These are phyloP conservation scores for Champsocephalus esox DNA, from an alignment of 2,797 vertebrate species.

Conservation along the genomic window DNA sequence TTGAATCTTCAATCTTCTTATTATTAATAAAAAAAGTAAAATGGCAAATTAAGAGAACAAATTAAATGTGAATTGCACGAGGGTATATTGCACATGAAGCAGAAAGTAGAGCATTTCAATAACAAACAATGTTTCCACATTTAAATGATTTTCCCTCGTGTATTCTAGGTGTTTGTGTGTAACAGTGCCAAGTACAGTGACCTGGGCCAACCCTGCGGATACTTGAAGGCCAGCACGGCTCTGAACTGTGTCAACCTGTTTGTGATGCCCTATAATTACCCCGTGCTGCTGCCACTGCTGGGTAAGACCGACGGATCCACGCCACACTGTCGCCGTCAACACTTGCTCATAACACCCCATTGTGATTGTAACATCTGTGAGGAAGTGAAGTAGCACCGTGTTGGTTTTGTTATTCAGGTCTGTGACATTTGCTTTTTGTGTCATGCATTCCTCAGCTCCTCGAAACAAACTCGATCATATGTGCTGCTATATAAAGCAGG, in stretches of 20 bases:
- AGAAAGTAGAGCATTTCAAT: too few relatives aligned
- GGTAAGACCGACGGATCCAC: slow-evolving; percentile 80
- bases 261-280: slow-evolving; percentile 99
- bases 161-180: slow-evolving; percentile 94
- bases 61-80: too few relatives aligned
- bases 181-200: slow-evolving; percentile 98
- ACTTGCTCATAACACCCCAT: neutral
- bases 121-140: neutral
- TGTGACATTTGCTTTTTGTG: neutral
- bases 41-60: too few relatives aligned
- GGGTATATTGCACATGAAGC: too few relatives aligned
- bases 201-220: slow-evolving; percentile 95
- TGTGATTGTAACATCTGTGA: neutral
- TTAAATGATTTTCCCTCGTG: neutral
- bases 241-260: slow-evolving; percentile 99
- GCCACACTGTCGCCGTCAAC: neutral
- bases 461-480: neutral
- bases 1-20: too few relatives aligned
- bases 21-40: too few relatives aligned
- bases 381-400: neutral
- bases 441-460: neutral
- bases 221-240: slow-evolving; percentile 98
- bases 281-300: slow-evolving; percentile 95
- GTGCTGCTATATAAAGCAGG: neutral
- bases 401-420: neutral